phyloP scores from a whole-genome alignment of 2,113 vertebrate genomes.

The Scolopax mira region DNA sequence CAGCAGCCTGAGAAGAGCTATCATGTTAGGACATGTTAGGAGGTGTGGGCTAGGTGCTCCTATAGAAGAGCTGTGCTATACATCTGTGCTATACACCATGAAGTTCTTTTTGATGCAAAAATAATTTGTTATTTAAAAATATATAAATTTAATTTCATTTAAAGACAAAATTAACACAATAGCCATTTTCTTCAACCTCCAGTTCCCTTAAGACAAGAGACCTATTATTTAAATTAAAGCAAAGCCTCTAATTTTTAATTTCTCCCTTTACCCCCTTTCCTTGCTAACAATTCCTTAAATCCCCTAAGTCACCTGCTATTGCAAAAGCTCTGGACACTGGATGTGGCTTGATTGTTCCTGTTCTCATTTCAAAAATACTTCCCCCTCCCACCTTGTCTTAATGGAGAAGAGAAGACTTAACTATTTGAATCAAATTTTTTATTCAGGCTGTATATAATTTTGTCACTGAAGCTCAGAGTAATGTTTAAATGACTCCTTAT shows the following conservation, averaged over 20 bases:
- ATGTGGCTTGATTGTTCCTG: background rate
- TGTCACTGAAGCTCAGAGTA: background rate
- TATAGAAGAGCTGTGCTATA: background rate
- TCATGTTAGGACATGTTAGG: background rate
- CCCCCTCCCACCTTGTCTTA: background rate
- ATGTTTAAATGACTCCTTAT: background rate
- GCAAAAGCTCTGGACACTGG: background rate
- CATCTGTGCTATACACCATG: rapidly evolving
- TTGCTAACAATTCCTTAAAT: background rate
- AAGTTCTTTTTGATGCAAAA: background rate
- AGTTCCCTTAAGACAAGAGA: background rate
- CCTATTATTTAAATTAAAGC: background rate
- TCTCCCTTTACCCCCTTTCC: background rate
- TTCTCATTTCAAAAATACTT: background rate
- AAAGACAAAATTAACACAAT: background rate
- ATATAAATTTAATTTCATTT: background rate
- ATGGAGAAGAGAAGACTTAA: background rate
- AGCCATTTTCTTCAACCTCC: background rate
- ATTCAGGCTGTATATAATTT: background rate
- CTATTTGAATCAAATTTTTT: background rate
- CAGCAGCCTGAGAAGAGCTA: background rate
- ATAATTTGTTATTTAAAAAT: background rate
- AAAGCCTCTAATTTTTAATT: background rate
- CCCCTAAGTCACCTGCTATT: background rate
- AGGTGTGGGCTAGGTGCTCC: background rate